Evolutionary conservation across 37 sponge, comb jelly and placozoan genomes (phyloP).

Genomic region (Eunapius fragilis): DNA sequence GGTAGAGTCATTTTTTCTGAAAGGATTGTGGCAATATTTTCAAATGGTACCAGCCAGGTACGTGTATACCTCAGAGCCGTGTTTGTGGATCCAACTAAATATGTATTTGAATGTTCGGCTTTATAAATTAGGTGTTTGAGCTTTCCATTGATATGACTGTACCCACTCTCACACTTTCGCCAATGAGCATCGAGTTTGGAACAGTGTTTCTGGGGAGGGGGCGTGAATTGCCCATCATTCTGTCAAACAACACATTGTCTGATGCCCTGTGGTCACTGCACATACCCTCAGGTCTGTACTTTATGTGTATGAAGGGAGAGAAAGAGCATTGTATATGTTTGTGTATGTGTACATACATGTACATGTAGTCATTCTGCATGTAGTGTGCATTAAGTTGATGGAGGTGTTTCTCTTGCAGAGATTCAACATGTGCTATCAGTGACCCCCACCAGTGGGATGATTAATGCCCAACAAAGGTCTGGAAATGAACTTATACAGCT

Average conservation of each 20-base stretch:
- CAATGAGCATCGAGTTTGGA: not conserved
- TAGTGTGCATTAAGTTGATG: not conserved
- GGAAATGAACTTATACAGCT: conserved; percentile 14
- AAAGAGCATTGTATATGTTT: too few species aligned
- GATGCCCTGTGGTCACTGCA: conserved; percentile 11
- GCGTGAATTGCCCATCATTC: not conserved
- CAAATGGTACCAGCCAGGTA: not conserved
- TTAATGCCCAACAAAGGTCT: conserved; percentile 11
- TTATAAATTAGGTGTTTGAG: conserved; percentile 25
- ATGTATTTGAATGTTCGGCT: not conserved
- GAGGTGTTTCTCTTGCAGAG: conserved; percentile 2
- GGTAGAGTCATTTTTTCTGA: not conserved
- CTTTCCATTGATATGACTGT: conserved; percentile 13
- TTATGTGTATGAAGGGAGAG: not conserved
- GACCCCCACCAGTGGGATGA: not conserved
- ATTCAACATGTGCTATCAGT: conserved; percentile 18
- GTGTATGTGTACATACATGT: not conserved
- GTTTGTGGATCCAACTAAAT: not conserved
- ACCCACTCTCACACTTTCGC: conserved; percentile 14
- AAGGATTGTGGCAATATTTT: not conserved
- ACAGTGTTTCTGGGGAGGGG: conserved; percentile 19
- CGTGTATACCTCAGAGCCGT: not conserved
- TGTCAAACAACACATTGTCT: conserved; percentile 25
- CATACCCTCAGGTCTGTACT: not conserved
- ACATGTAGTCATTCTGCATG: not conserved